Evolutionary conservation across 1,140 invertebrate genomes (phyloP), one percentile per base, ranked within the genome.

Genomic region (Acromyrmex charruanus): DNA sequence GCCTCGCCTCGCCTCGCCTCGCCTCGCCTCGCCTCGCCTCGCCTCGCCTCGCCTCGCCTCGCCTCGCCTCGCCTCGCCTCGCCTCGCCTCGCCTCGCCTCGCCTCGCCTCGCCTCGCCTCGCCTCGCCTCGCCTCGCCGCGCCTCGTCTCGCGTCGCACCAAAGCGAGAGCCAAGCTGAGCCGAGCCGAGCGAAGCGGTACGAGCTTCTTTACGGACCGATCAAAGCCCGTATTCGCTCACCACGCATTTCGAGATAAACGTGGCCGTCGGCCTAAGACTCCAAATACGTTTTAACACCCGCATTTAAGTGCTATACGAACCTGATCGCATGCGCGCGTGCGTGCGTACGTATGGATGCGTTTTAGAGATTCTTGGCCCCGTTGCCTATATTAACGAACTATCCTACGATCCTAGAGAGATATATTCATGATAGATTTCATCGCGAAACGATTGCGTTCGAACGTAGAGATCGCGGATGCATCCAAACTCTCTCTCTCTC

Each of bases 241-340:
- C n/a, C 51, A 31, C 4, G 44, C 77, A 69, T 71, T 81, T 81
- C 77, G 21, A 71, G 77, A 81, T 81, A 81, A 81, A 71, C 65
- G 58, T 63, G 39, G 25, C 58, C 58, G 49, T 66, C 21, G 31
- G 77, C 35, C 77, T 16, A 7, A 81, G 31, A 39, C 31, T 39
- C 9, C 49, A 69, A 65, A 71, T 71, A 49, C 31, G 49, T 81
- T 81, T 79, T 71, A 71, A 71, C 51, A 31, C 65, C 77, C 77
- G 77, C 77, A 81, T 81, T 71, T 58, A 58, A 55, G 35, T 44
- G 44, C 25, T 39, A 66, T 28, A 10, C 49, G 3, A 44, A 65
- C 3, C 58, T 16, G 75, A 6, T 58, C 49, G 31, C 10, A 21
- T 4, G 16, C 28, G 28, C 61, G 61, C 16, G 61, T 16, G 28